Evolutionary conservation across 2,888 invertebrate species (phyloP), one percentile per base, ranked within the genome.

Genomic region (Drosophila pegasa): DNA sequence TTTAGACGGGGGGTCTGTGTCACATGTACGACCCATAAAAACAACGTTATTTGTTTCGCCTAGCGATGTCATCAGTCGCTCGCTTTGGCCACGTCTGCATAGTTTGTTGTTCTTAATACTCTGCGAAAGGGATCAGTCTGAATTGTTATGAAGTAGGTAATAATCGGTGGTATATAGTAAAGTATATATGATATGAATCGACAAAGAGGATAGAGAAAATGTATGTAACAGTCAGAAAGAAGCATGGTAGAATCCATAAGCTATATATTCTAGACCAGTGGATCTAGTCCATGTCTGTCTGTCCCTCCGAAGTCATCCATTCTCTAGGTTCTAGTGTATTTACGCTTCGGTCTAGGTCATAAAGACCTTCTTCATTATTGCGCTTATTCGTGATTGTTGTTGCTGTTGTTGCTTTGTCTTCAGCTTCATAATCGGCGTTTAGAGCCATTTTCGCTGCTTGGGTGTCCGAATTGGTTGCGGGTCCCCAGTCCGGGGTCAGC

Each of bases 391-490:
- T 56, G 48, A 54, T 43, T 43, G 57, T 60, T 37, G 18, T 16
- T 56, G 22, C 52, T 50, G 10, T 6, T 14, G 43, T 35, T 18
- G 40, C 3, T 12, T 58, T 74, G 60, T 61, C 68, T 64, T 68
- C 43, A 33, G 69, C 65, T 59, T 59, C 76, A 70, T 85, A 82
- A 85, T 82, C 70, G 70, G 65, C 86, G 72, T 75, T 82, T 82
- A 85, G 86, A 78, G 80, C 66, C 71, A 57, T 71, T 63, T 72
- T 57, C 56, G 64, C 83, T 58, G 72, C 86, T 80, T 87, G 85
- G 87, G 84, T 85, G 85, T 87, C 75, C 87, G 70, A 85, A 84
- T 80, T 86, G 69, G 81, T 77, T 72, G 74, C 71, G 81, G 59
- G 58, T 60, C 58, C 47, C 71, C 61, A 59, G 25, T 47, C 52